Base-by-base conservation (phyloP, 2,113 vertebrate species). In the Tichodroma muraria region DNA sequence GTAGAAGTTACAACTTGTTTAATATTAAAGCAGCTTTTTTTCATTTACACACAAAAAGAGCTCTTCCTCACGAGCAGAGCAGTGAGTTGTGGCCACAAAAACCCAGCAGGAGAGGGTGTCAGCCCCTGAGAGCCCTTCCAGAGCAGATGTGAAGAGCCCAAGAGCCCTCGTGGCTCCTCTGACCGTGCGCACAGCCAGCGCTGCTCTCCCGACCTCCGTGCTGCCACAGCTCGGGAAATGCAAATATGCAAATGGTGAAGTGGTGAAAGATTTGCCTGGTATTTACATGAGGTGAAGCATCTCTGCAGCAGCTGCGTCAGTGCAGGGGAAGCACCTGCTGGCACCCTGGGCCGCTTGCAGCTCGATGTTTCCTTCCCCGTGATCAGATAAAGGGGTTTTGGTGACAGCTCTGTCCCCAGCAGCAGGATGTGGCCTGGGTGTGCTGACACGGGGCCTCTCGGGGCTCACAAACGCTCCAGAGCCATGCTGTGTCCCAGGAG, bases 391-490 rank as follows among this genome's bases (percentile, higher is more conserved):
- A 1, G 7, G 44, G 15, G 19, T 18, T 35, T 70, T 7, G 8
- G 96, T 81, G 79, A n/a, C 50, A 90, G 96, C 42, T 50, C 52
- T 2, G 49, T 61, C 16, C 94, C 90, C 30, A 2, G 64, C 95
- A 9, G 96, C 97, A 85, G 97, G 96, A 76, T 93, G 94, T 83
- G 97, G 97, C 35, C 83, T 60, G 42, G 0, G 49, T 33, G 6
- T 18, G 40, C 47, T 92, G 68, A 3, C 78, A 95, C 13, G 27
- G 94, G 70, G 93, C 95, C 20, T 44, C 63, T 53, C 20, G 1
- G 9, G 33, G 86, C 95, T 59, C 59, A 28, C 23, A 31, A 42
- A 68, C 53, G 40, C 45, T 82, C 80, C 89, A 2, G 72, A 85
- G 60, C 93, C 89, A 52, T 37, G 19, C n/a, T 7, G 63, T 35